Conservation (phyloP, 2,888 invertebrate genomes). For the Lasioglossum malachurum region DNA sequence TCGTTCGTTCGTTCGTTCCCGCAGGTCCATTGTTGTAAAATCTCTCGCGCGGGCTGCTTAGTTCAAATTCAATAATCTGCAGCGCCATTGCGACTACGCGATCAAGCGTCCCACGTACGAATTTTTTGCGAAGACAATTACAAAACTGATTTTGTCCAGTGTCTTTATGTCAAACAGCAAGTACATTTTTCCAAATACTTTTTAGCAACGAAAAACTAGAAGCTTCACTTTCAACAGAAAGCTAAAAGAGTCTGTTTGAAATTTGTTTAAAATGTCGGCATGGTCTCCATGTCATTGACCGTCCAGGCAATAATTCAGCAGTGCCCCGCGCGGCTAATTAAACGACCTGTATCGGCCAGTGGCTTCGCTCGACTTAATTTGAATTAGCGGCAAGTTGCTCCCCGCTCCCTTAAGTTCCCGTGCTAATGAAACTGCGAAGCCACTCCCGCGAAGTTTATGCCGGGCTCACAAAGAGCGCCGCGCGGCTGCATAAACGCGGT, state of each 20-base stretch:
- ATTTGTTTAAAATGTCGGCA: too few species aligned
- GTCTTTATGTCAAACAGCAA: too few species aligned
- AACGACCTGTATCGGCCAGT: constrained; percentile 72
- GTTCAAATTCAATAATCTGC: constrained; percentile 46
- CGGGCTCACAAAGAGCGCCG: constrained; percentile 24
- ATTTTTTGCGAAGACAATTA: neutral
- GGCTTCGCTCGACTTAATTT: constrained; percentile 76
- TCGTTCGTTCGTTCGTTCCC: neutral
- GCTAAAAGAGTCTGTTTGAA: neutral
- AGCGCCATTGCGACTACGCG: constrained; percentile 10
- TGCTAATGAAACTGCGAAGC: constrained; percentile 75
- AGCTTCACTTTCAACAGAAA: neutral
- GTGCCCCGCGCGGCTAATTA: constrained; percentile 61
- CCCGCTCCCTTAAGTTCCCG: constrained; percentile 68
- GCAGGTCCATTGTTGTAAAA: constrained; percentile 32
- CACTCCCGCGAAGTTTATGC: constrained; percentile 53
- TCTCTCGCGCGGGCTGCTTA: constrained; percentile 30
- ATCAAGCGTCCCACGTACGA: neutral
- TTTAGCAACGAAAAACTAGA: too few species aligned
- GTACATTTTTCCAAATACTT: too few species aligned
- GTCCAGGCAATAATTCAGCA: constrained; percentile 35
- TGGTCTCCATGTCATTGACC: neutral
- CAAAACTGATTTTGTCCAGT: neutral
- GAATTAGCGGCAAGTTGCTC: constrained; percentile 73
- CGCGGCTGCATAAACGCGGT: constrained; percentile 30